Base-by-base conservation (phyloP, 2,113 vertebrate genomes). In the Lepus americanus region DNA sequence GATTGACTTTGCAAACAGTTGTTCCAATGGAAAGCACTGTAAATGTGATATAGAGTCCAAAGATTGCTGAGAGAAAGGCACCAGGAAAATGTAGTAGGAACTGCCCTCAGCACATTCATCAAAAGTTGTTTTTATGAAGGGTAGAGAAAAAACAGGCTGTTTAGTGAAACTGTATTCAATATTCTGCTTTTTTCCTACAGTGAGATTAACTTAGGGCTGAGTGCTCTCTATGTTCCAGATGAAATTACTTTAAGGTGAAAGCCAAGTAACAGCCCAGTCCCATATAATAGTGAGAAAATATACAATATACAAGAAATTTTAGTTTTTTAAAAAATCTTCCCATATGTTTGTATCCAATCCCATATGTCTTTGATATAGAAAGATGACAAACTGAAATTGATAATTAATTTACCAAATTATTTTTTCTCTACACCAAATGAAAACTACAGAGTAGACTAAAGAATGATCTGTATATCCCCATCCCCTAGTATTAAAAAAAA, bases 341-440 rank as follows among this genome's bases (percentile, higher is more conserved):
- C 87, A 53, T 96, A 93, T 95, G 87, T 95, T 95, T 96, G 69
- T 19, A 74, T 96, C n/a, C 89, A 94, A 94, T 84, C n/a, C 76
- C 89, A 96, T 93, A 84, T 97, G 84, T 89, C 67, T 96, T 97
- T 93, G 70, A 90, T 94, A 96, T 44, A 93, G 80, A 80, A 94
- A 96, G 67, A 92, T 95, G 95, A 95, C 72, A 96, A 95, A 95
- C 36, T 95, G 17, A 94, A 94, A 94, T 80, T 78, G 87, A 90
- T 92, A 96, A 87, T 89, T 67, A 97, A 95, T n/a, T 90, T 87
- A 33, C 51, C 7, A 88, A 85, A 95, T 94, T 87, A 77, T 59
- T 95, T 96, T 59, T 83, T 94, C 53, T 93, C 51, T 74, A 55
- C 74, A 94, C 33, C 92, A 90, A 93, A 90, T 72, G 74, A 72